phyloP scores from a whole-genome alignment of 2,797 vertebrate genomes.

The Prunella strophiata region DNA sequence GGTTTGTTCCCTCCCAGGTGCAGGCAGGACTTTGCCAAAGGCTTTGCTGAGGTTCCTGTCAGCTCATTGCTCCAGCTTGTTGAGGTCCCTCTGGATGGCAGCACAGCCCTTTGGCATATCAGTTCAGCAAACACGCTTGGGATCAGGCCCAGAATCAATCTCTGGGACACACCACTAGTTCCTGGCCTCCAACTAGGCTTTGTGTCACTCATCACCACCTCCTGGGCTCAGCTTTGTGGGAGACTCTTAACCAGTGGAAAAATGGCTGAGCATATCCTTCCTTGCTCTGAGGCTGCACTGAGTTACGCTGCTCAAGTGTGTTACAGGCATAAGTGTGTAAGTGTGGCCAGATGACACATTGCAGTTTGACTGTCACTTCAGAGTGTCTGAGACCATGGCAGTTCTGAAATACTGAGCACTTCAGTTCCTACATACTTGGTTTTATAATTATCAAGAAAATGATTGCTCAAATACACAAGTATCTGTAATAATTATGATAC shows the following conservation, averaged over 20 bases:
- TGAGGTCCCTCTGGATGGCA: background rate
- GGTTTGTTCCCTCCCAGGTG: background rate
- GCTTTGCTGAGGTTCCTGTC: background rate
- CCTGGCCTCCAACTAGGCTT: background rate
- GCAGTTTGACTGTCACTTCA: background rate
- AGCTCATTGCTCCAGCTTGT: background rate
- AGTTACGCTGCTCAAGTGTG: background rate
- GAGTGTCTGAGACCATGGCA: background rate
- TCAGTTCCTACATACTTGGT: fast-evolving
- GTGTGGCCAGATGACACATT: background rate
- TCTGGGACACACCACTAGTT: background rate
- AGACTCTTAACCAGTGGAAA: background rate
- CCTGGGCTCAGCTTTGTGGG: background rate
- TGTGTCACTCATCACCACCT: background rate
- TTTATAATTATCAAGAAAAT: background rate
- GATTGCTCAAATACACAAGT: background rate
- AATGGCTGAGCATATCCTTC: background rate
- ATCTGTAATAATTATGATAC: background rate
- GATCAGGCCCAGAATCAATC: background rate
- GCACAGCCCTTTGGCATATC: background rate
- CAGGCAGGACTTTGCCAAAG: background rate
- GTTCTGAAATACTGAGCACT: background rate
- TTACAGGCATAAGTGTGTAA: too few relatives aligned
- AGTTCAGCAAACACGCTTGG: background rate
- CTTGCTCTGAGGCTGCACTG: background rate